Percentiles rank a stretch among this genome's conserved stretches.
These are phyloP conservation scores for Orthosia gothica DNA, from an alignment of 2,888 invertebrate species.

Conservation along the genomic window DNA sequence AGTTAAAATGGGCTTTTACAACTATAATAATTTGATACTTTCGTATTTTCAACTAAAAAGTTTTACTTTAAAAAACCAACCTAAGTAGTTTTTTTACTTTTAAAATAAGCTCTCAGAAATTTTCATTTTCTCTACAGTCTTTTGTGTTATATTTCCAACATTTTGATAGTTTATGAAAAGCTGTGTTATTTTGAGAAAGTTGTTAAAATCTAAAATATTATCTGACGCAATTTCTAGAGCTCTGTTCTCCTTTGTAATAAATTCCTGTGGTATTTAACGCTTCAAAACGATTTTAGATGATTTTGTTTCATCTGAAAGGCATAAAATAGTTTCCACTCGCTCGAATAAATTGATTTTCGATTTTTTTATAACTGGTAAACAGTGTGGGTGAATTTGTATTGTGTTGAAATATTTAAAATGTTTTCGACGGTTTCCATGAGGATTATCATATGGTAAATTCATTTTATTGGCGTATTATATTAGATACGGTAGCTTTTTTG, in stretches of 20 bases:
- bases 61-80: conserved; percentile 5
- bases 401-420: neutral
- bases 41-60: conserved; percentile 1
- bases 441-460: too few relatives aligned
- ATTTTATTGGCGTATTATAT: too few relatives aligned
- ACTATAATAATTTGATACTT: conserved; percentile 13
- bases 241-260: conserved; percentile 25
- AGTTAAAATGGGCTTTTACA: conserved; percentile 10
- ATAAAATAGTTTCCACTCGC: conserved; percentile 7
- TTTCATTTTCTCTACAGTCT: neutral
- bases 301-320: conserved; percentile 4
- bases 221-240: neutral
- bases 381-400: neutral
- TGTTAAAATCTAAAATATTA: conserved; percentile 7
- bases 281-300: conserved; percentile 2
- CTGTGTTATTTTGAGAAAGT: conserved; percentile 2
- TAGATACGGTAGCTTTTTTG: too few relatives aligned
- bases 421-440: neutral
- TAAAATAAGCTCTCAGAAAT: neutral
- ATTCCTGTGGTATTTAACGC: conserved; percentile 24
- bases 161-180: neutral
- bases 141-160: neutral
- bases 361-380: neutral
- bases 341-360: conserved; percentile 2
- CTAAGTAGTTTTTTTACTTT: neutral